Percentiles rank a stretch among this genome's conserved stretches.
Conservation (phyloP, 2,888 invertebrate genomes). For the Himalopsyche tibetana region DNA sequence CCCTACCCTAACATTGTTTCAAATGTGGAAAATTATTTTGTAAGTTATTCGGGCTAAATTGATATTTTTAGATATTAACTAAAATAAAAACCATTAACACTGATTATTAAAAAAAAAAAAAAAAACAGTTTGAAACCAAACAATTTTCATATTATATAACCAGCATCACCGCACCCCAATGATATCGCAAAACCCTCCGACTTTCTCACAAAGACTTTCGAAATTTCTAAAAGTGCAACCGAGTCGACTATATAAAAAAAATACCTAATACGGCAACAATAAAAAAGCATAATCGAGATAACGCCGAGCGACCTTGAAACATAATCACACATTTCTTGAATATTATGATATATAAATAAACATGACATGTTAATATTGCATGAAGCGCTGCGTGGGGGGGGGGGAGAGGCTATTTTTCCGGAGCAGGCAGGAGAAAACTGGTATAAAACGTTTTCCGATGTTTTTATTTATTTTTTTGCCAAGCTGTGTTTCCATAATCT, state of each 20-base stretch:
- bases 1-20: no score
- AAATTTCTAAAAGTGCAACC: background rate
- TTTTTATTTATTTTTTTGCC: background rate
- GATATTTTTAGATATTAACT: no score
- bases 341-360: conserved; percentile 40
- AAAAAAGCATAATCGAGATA: background rate
- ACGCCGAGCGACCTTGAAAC: background rate
- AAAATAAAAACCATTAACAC: no score
- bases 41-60: no score
- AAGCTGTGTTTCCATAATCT: background rate
- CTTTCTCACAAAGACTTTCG: background rate
- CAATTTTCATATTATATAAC: no score
- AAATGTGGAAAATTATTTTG: no score
- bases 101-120: no score
- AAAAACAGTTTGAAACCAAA: no score
- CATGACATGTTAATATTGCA: conserved; percentile 35
- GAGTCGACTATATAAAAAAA: background rate
- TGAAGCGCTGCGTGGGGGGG: background rate
- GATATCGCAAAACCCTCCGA: background rate
- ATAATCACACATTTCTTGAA: conserved; percentile 32
- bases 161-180: no score
- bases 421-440: background rate
- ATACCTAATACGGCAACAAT: background rate
- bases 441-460: background rate
- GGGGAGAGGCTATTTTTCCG: background rate